Evolutionary conservation across 2,797 vertebrate genomes (phyloP).

Genomic region (Coregonus ussuriensis): DNA sequence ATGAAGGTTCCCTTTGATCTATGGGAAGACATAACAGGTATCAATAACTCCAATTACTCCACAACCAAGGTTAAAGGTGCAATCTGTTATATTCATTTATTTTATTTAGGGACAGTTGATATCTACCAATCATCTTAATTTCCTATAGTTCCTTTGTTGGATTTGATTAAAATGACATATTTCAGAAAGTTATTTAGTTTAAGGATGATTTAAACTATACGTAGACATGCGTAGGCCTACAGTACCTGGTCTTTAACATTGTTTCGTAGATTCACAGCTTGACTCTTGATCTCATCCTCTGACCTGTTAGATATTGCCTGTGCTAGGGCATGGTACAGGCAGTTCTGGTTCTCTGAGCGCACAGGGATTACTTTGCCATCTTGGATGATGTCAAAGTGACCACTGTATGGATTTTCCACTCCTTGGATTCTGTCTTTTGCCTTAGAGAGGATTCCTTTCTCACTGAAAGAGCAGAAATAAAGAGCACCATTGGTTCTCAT

Average conservation of each 20-base stretch:
- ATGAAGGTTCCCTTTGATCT: slow-evolving; percentile 30
- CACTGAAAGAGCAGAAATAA: slow-evolving; percentile 9
- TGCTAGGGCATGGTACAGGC: slow-evolving; percentile 32
- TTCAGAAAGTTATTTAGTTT: too few species aligned
- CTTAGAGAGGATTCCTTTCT: background rate
- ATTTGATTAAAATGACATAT: too few species aligned
- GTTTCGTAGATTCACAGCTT: background rate
- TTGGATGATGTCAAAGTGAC: slow-evolving; percentile 28
- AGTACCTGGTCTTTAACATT: slow-evolving; percentile 12
- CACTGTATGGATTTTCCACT: slow-evolving; percentile 12
- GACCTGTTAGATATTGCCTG: slow-evolving; percentile 20
- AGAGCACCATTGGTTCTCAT: background rate
- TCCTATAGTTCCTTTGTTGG: background rate
- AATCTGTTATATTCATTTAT: background rate
- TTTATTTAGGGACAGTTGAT: background rate
- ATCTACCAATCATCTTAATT: background rate
- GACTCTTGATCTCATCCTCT: background rate
- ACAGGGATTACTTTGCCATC: slow-evolving; percentile 14
- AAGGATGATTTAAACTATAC: too few species aligned
- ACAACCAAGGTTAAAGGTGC: background rate
- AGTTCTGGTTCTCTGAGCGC: slow-evolving; percentile 14
- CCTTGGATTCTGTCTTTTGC: slow-evolving; percentile 3
- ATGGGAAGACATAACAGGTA: background rate
- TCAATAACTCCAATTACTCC: background rate
- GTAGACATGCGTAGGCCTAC: too few species aligned